Percentiles rank a stretch among this genome's conserved stretches.
Evolutionary conservation across 2,797 vertebrate species (phyloP).

Genomic region (Meriones psammophilus): DNA sequence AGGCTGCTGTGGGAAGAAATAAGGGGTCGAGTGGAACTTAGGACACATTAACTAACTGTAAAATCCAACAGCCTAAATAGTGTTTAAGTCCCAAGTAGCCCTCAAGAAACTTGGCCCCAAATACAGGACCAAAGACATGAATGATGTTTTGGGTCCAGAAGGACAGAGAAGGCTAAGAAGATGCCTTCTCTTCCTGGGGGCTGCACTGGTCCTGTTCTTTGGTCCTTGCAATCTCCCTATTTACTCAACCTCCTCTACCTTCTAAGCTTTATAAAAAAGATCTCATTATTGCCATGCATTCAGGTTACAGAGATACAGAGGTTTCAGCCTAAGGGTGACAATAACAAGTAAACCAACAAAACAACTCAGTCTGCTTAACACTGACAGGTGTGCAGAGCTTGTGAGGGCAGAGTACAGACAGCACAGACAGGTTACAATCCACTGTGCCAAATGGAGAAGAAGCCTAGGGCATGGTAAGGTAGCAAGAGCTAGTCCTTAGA

Average conservation of each 20-base stretch:
- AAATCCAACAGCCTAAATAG: conserved; percentile 14
- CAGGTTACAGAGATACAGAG: background rate
- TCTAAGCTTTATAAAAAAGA: conserved; percentile 10
- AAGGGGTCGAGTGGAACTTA: conserved; percentile 46
- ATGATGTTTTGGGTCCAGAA: background rate
- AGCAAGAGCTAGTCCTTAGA: conserved; percentile 3
- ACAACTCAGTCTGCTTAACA: background rate
- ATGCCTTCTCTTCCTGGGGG: background rate
- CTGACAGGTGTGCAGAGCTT: background rate
- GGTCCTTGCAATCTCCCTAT: background rate
- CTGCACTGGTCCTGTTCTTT: conserved; percentile 22
- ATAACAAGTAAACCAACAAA: conserved; percentile 17
- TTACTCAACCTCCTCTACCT: background rate
- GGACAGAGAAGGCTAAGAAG: background rate
- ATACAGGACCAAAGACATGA: background rate
- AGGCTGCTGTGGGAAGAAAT: conserved; percentile 44
- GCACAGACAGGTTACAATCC: background rate
- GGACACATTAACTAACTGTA: conserved; percentile 58
- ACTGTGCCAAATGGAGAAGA: background rate
- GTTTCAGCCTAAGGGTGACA: conserved; percentile 7
- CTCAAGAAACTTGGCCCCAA: background rate
- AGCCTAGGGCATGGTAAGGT: background rate
- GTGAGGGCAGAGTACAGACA: background rate
- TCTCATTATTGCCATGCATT: background rate
- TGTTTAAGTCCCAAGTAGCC: background rate